Conservation (phyloP, 1,140 invertebrate species). For the Cotesia chilonis region DNA sequence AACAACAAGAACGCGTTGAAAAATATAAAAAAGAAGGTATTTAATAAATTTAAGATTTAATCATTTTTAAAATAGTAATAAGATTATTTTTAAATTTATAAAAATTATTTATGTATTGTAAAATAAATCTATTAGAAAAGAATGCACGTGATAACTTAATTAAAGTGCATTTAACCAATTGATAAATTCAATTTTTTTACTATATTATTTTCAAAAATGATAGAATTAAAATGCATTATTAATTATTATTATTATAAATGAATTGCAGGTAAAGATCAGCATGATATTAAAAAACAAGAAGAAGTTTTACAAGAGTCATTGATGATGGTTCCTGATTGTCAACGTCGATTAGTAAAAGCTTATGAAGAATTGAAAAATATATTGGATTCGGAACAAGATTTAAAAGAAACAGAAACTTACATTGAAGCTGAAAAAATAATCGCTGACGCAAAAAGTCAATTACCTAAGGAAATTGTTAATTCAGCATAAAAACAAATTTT, state of each 20-base stretch:
- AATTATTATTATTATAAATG: slow-evolving; percentile 10
- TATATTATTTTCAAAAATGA: too few species aligned
- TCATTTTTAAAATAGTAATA: not conserved
- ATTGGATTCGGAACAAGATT: slow-evolving; percentile 77
- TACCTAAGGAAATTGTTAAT: slow-evolving; percentile 59
- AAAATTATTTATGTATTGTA: too few species aligned
- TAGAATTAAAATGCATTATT: too few species aligned
- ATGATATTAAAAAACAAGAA: slow-evolving; percentile 86
- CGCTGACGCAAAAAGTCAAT: slow-evolving; percentile 74
- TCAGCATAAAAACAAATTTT: slow-evolving; percentile 6
- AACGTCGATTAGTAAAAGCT: slow-evolving; percentile 79
- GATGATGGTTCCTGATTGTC: slow-evolving; percentile 91
- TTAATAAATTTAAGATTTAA: slow-evolving; percentile 16
- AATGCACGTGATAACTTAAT: too few species aligned
- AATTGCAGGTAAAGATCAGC: slow-evolving; percentile 77
- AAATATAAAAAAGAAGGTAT: slow-evolving; percentile 77
- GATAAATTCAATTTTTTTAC: too few species aligned
- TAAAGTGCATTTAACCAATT: too few species aligned
- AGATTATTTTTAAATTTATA: too few species aligned
- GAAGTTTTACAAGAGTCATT: slow-evolving; percentile 86
- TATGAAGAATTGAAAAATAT: slow-evolving; percentile 79
- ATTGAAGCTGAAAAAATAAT: slow-evolving; percentile 74
- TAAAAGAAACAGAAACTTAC: slow-evolving; percentile 80
- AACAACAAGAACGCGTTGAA: slow-evolving; percentile 78
- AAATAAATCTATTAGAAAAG: too few species aligned